Conservation (phyloP, 2,888 invertebrate species). For the Apamea crenata region DNA sequence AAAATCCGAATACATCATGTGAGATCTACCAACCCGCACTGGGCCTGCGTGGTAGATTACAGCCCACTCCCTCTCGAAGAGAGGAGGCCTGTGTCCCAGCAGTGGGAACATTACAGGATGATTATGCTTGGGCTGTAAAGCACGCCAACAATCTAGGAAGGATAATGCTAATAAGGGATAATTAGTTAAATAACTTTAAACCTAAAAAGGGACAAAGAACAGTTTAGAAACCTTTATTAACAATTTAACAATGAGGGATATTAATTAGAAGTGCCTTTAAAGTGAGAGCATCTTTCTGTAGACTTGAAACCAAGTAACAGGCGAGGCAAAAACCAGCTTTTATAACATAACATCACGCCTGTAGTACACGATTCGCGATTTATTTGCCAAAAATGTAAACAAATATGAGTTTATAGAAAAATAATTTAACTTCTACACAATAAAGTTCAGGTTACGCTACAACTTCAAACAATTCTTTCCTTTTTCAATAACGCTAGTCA, state of each 20-base stretch:
- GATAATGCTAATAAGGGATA: conserved; percentile 12
- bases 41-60: neutral
- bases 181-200: conserved; percentile 16
- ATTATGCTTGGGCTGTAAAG: neutral
- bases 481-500: too few species aligned
- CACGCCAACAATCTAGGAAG: conserved; percentile 11
- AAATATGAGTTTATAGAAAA: too few species aligned
- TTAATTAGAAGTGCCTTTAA: conserved; percentile 26
- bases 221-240: neutral
- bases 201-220: conserved; percentile 24
- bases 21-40: neutral
- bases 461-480: too few species aligned
- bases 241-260: conserved; percentile 18
- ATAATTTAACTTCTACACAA: too few species aligned
- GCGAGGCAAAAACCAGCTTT: neutral
- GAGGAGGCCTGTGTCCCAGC: neutral
- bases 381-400: too few species aligned
- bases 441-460: too few species aligned
- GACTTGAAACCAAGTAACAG: neutral
- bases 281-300: conserved; percentile 5
- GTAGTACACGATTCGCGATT: too few species aligned
- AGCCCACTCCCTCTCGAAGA: neutral
- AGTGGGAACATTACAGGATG: neutral
- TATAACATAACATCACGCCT: neutral
- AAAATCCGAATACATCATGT: neutral